Conservation (phyloP, 2,797 vertebrate species). For the Ptychadena robeensis region DNA sequence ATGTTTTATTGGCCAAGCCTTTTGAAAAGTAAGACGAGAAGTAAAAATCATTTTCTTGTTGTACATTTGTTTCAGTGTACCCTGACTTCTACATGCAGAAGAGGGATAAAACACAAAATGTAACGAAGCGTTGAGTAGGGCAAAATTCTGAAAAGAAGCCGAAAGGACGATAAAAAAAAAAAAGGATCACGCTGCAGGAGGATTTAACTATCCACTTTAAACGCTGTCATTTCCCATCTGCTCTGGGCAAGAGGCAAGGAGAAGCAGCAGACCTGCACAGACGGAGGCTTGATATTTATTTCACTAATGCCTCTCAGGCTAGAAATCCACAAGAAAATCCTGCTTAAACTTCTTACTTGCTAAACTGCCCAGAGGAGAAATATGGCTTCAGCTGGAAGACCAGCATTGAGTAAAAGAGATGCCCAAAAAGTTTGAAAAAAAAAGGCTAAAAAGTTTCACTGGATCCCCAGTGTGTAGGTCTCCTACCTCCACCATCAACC, state of each 20-base stretch:
- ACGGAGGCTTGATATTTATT: conserved; percentile 35
- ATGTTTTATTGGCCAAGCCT: background rate
- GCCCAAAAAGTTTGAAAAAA: background rate
- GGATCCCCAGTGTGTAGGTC: no score
- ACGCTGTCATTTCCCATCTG: conserved; percentile 55
- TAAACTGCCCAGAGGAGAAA: conserved; percentile 30
- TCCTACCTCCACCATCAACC: no score
- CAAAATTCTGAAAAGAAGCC: background rate
- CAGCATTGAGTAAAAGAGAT: background rate
- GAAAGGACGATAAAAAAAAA: background rate
- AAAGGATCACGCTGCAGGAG: conserved; percentile 6
- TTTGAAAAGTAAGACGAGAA: background rate
- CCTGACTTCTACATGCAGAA: background rate
- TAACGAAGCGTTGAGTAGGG: background rate
- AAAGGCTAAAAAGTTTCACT: no score
- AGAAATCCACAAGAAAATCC: conserved; percentile 44
- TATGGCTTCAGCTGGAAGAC: background rate
- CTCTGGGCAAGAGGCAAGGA: conserved; percentile 47
- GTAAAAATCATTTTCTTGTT: background rate
- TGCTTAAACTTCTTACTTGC: conserved; percentile 39
- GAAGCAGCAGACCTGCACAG: conserved; percentile 48
- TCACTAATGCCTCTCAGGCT: conserved; percentile 42
- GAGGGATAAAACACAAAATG: background rate
- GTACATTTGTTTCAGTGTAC: background rate
- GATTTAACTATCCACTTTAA: conserved; percentile 53